Evolutionary conservation across 1,140 invertebrate genomes (phyloP).

Genomic region (Nasonia longicornis): DNA sequence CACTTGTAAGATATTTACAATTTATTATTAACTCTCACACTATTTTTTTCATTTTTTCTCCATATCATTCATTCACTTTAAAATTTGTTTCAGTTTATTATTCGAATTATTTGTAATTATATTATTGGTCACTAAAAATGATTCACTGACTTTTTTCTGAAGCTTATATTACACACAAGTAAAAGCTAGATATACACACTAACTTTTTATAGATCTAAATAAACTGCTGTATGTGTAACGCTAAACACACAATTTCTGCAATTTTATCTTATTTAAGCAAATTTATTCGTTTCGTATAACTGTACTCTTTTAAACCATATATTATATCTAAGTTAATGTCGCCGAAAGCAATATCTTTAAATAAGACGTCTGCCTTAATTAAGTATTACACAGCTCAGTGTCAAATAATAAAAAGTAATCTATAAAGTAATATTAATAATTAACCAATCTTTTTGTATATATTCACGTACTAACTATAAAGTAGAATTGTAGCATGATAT

Average conservation of each 20-base stretch:
- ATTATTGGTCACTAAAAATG: background rate
- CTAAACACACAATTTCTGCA: background rate
- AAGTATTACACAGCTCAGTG: background rate
- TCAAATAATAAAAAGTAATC: background rate
- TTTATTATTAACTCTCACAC: slow-evolving; percentile 51
- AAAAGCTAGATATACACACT: slow-evolving; percentile 6
- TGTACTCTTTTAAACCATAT: background rate
- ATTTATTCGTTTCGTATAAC: background rate
- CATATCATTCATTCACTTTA: slow-evolving; percentile 14
- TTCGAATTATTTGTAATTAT: background rate
- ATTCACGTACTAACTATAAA: background rate
- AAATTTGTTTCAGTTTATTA: slow-evolving; percentile 13
- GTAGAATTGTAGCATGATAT: background rate
- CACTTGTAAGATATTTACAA: slow-evolving; percentile 76
- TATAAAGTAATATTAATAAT: background rate
- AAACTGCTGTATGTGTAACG: background rate
- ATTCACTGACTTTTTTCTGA: background rate
- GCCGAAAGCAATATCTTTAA: background rate
- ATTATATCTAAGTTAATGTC: background rate
- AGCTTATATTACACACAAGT: background rate
- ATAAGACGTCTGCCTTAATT: background rate
- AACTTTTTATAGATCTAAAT: slow-evolving; percentile 13
- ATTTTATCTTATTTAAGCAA: slow-evolving; percentile 10
- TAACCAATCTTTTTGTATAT: background rate
- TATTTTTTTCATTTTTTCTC: slow-evolving; percentile 47